phyloP scores from a whole-genome alignment of 2,888 invertebrate species.

The Camptogramma bilineatum region DNA sequence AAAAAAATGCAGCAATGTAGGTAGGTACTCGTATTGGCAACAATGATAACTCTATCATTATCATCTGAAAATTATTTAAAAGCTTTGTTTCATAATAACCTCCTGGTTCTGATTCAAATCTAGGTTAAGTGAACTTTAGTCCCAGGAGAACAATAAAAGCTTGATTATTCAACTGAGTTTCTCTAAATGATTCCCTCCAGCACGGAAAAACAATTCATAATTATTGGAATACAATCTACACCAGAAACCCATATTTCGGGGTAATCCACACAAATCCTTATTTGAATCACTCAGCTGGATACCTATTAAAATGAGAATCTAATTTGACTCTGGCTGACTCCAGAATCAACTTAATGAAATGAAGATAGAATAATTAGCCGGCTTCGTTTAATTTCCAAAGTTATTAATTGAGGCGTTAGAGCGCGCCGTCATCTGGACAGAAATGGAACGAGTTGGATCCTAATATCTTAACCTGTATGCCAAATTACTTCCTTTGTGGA shows the following conservation, averaged over 20 bases:
- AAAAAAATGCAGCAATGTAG: no score
- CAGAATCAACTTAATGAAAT: constrained; percentile 68
- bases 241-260: background rate
- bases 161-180: background rate
- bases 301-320: constrained; percentile 42
- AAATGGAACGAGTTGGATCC: constrained; percentile 44
- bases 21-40: no score
- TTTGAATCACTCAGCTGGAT: constrained; percentile 17
- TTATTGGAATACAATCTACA: background rate
- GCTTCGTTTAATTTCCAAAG: constrained; percentile 78
- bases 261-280: constrained; percentile 13
- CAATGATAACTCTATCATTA: no score
- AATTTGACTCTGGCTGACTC: constrained; percentile 55
- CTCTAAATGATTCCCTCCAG: background rate
- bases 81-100: no score
- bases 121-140: background rate
- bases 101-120: background rate
- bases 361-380: constrained; percentile 79
- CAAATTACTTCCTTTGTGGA: constrained; percentile 39
- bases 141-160: background rate
- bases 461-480: constrained; percentile 37
- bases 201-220: background rate
- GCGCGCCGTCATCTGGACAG: constrained; percentile 71
- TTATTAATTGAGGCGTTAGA: constrained; percentile 79
- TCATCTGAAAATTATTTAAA: no score